Evolutionary conservation across 30 jellyfish, hydroid and myxozoan genomes (phyloP), one percentile per base, ranked within the genome.

Genomic region (Cassiopea andromeda): DNA sequence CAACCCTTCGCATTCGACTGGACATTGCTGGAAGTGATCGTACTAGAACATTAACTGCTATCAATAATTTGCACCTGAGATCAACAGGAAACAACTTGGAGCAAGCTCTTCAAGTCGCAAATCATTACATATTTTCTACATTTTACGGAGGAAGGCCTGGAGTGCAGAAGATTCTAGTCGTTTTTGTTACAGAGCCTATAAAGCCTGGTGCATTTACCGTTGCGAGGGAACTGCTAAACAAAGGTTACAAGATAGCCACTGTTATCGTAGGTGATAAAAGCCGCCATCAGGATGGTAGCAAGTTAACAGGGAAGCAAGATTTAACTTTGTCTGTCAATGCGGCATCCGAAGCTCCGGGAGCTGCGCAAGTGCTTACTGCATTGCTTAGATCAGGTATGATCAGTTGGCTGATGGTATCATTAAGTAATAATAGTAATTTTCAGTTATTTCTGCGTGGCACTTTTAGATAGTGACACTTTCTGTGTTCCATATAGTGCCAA

Each of bases 31-130:
- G 72, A 16, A 82, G 27, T 8, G 83, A 49, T 45, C 75, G 59
- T n/a, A 67, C 68, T 27, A 57, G 77, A 47, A 78, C 80, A 2
- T 73, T 76, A 44, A 67, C 73, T 6, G 87, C 81, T 1, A 45
- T 90, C 43, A 91, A 83, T 57, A 43, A 75, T 12, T 38, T 90
- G 68, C 84, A 87, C 1, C 71, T 45, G 1, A 49, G 27, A 8
- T 69, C 77, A 7, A 19, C 75, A 60, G 90, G 92, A 0, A 77
- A 84, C 47, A 89, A 84, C 46, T 85, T 96, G 8, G 60, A 83
- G 57, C 76, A 69, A 44, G 97, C 97, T 15, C 76, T 96, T 17
- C 97, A 91, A 54, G 60, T 92, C 0, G 98, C 97, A 10, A 27
- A 71, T 38, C 12, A 66, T 10, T 57, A 68, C 49, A 71, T 91